Evolutionary conservation across 2,888 invertebrate species (phyloP), one percentile per base, ranked within the genome.

Genomic region (Polydrusus cervinus): DNA sequence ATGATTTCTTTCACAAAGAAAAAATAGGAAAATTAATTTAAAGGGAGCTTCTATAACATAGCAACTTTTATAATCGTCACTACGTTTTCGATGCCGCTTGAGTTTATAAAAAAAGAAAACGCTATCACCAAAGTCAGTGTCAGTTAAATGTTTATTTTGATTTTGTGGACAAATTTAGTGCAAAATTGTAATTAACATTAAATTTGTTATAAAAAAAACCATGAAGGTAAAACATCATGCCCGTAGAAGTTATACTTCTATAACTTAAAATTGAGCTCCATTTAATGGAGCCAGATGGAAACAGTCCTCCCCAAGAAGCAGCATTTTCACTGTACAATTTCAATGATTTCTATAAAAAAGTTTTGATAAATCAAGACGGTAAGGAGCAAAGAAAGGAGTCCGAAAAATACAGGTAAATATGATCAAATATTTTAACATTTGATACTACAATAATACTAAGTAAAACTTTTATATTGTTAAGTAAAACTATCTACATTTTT

Each of bases 291-390:
- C 47, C 64, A 49, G 49, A 64, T 16, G 47, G n/a, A 7, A 34
- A 34, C 16, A 61, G 40, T 30, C 49, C 64, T 16, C 30, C 14
- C 16, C 14, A 49, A 14, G 47, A 14, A 14, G 47, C 64, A 14
- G 49, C 47, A 25, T 49, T 64, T 34, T 30, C 64, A 30, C 49
- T 64, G 13, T 30, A 64, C n/a, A 49, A 64, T 49, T 49, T 64
- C 11, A 49, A 14, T 30, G 14, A 20, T 34, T 64, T 64, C 49
- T 64, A 64, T 30, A 34, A 49, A 2, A 20, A 45, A 16, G 64
- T 64, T 34, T 64, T 64, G 16, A 64, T 64, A 49, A 49, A 64
- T 47, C 16, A 47, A 34, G 64, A 64, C 30, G 7, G 20, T 49
- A 53, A 53, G 13, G 30, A 47, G 10, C 6, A 34, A n/a, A 34